Base-by-base conservation (phyloP, 2,888 invertebrate species). In the Amiota mariae region DNA sequence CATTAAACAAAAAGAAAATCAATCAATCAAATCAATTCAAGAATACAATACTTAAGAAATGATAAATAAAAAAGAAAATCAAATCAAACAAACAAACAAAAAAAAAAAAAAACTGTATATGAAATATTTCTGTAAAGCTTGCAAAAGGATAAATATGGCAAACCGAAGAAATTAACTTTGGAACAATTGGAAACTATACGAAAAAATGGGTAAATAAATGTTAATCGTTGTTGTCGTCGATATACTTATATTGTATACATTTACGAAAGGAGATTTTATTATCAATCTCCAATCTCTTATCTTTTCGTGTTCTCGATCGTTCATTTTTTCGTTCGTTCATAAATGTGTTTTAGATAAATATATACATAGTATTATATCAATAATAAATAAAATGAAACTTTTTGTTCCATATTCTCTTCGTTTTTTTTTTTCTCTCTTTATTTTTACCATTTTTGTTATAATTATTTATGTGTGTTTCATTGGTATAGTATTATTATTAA, bases 131-230 rank as follows among this genome's bases (percentile, higher is more conserved):
- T 92, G 92, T 93, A 92, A 95, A 95, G 93, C 94, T 94, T 92
- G 93, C 94, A 95, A 93, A 95, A 95, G 94, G 94, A 95, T 93
- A 95, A 95, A 91, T 94, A 93, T 91, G 94, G 94, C 91, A 94
- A 94, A 91, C 93, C 94, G 91, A 94, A 94, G 93, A 93, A 93
- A 92, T 93, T 94, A 92, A 94, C 93, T 92, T 92, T 91, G 91
- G 92, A 92, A 92, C 94, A 94, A 91, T 93, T 94, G 92, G 94
- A 94, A 91, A 93, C 92, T 90, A 93, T 94, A 92, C 93, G 93
- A 91, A 92, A 92, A 90, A 92, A 92, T 91, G 94, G 94, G 94
- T 94, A 94, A 92, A 93, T 93, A 91, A 36, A 15, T 54, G 46
- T 59, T 46, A 47, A 48, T 70, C 70, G 20, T 54, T 54, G 15